Evolutionary conservation across 1,140 invertebrate genomes (phyloP), one percentile per base, ranked within the genome.

Genomic region (Nylanderia fulva): DNA sequence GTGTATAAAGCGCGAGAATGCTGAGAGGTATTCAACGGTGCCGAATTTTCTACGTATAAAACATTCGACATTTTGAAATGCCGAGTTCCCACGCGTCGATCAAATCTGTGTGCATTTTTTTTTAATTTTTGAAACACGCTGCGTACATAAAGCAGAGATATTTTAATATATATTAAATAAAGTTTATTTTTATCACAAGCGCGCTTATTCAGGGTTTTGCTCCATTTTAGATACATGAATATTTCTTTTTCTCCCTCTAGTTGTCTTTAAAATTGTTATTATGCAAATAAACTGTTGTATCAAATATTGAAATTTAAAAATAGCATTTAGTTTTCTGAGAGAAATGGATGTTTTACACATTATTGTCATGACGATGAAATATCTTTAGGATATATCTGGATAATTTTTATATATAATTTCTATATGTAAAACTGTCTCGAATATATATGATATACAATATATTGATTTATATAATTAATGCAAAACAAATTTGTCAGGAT

Each of bases 1-100:
- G 27, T 29, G 36, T 48, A 48, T 48, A 48, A 66, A 84, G 3
- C 54, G n/a, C 52, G 42, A 45, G 42, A 45, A 45, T 45, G 42
- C 4, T 60, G n/a, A n/a, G n/a, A n/a, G 75, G 58, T 42, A 48
- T 52, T 71, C 58, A 36, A 13, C 15, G 29, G 63, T 68, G 71
- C 39, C 33, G 27, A 52, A 36, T 74, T 48, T 39, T 24, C 9
- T 18, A 24, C 13, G 42, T 24, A 68, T n/a, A 21, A 7, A 24
- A 8, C 52, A 54, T 36, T 69, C 63, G 48, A 56, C 6, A 13
- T 45, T 45, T 56, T 42, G 11, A 33, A 21, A n/a, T 13, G 36
- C 24, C 45, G 42, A 33, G 48, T 84, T 86, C 52, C 18, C 45
- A 36, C 15, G 29, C 24, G 42, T 82, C 39, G 39, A 52, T n/a